These are phyloP conservation scores for Dichetophora obliterata DNA, from an alignment of 2,888 invertebrate species.

Conservation along the genomic window DNA sequence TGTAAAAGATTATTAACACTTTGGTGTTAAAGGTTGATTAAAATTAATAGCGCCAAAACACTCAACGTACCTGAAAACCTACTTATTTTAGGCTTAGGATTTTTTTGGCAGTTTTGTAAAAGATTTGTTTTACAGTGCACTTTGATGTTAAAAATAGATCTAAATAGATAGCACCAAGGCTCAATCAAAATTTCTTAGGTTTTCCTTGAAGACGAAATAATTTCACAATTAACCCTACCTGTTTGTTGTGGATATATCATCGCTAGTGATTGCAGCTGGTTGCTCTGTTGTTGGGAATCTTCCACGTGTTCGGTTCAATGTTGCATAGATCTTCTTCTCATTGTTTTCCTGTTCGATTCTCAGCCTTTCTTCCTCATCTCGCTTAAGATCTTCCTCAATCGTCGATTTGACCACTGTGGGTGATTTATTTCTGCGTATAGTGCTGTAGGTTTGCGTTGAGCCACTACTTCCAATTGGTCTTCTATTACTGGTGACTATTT, in stretches of 20 bases:
- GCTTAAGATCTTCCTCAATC: slow-evolving; percentile 15
- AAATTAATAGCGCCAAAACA: too few species aligned
- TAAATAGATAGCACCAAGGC: too few species aligned
- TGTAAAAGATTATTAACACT: too few species aligned
- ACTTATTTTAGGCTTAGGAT: too few species aligned
- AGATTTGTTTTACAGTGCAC: too few species aligned
- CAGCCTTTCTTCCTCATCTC: slow-evolving; percentile 44
- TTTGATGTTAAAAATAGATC: too few species aligned
- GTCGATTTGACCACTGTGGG: slow-evolving; percentile 66
- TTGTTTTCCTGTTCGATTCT: slow-evolving; percentile 36
- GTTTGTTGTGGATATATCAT: slow-evolving; percentile 53
- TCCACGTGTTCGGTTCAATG: slow-evolving; percentile 59
- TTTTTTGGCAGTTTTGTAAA: too few species aligned
- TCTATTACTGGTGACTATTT: slow-evolving; percentile 48
- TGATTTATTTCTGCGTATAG: slow-evolving; percentile 77
- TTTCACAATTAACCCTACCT: slow-evolving; percentile 52
- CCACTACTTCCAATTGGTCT: slow-evolving; percentile 53
- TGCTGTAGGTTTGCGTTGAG: slow-evolving; percentile 77
- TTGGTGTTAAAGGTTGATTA: too few species aligned
- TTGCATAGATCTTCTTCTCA: slow-evolving; percentile 58
- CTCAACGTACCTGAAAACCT: too few species aligned
- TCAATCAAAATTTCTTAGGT: too few species aligned
- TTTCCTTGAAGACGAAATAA: too few species aligned
- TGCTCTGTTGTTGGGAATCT: slow-evolving; percentile 51
- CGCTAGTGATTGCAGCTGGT: slow-evolving; percentile 40